Evolutionary conservation across 2,888 invertebrate species (phyloP), one percentile per base, ranked within the genome.

Genomic region (Cheiracanthium punctorium): DNA sequence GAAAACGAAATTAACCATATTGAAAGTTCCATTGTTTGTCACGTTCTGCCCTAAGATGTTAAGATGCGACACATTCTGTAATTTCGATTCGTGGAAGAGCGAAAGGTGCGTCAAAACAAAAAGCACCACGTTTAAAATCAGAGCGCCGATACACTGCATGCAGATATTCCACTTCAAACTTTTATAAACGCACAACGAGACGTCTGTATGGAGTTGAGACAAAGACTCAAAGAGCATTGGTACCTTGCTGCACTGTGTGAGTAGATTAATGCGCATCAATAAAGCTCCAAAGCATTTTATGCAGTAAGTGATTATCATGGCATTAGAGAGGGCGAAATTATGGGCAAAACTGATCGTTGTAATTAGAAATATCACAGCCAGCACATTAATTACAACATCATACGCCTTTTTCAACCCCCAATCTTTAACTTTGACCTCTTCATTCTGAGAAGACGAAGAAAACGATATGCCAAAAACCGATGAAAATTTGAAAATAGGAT

Each of bases 151-250:
- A 29, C 79, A 74, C 30, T 84, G 77, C 7, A 79, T 1, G 8
- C 69, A 79, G 30, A 84, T 84, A 8, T 58, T 79, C 2, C 29
- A 12, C 24, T 74, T 84, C 71, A 84, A 29, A 33, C 84, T 84
- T 4, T 58, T 73, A n/a, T 84, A 84, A 30, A 58, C 69, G 8
- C 73, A 69, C 8, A 43, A 28, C 0, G 84, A 69, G n/a, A 84
- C 37, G n/a, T 84, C 77, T 1, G 24, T 65, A 33, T 73, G 79
- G 14, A 84, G 30, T 20, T 69, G 69, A 20, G 84, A 84, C 5
- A 84, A 32, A 17, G 41, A 52, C 1, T 67, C 71, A 29, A 84
- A 73, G 0, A 79, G 52, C 33, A 52, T n/a, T 0, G 84, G 84
- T 10, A 79, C 71, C 73, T 79, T 84, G 32, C 32, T 33, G 5